phyloP scores from a whole-genome alignment of 2,113 vertebrate genomes.

The Rhinolophus ferrumequinum region DNA sequence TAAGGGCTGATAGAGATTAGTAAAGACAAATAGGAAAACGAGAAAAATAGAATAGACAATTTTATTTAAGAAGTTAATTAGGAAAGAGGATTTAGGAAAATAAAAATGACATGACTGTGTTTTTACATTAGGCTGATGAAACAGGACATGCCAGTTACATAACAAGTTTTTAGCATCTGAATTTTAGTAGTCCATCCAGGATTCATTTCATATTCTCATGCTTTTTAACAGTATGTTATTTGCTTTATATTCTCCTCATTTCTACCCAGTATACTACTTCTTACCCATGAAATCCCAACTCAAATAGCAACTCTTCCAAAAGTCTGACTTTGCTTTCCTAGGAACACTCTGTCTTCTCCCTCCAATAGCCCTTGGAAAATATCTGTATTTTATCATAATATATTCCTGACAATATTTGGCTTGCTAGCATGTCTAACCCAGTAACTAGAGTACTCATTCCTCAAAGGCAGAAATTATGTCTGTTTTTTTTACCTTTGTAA shows the following conservation, averaged over 20 bases:
- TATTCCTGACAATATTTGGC: neutral
- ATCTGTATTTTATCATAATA: neutral
- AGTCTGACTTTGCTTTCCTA: neutral
- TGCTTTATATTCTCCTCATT: constrained; percentile 6
- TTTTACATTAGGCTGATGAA: neutral
- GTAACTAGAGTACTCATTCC: neutral
- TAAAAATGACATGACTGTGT: neutral
- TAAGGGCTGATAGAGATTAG: neutral
- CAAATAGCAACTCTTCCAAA: neutral
- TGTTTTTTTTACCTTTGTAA: constrained; percentile 31
- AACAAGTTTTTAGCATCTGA: neutral
- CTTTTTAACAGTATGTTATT: neutral
- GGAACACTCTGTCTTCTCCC: neutral
- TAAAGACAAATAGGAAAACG: neutral
- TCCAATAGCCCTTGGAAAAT: neutral
- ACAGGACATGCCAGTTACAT: neutral
- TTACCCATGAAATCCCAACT: neutral
- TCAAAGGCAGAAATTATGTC: constrained; percentile 5
- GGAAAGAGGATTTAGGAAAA: neutral
- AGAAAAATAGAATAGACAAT: neutral
- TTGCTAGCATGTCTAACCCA: neutral
- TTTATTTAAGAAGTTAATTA: neutral
- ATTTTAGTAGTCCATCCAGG: neutral
- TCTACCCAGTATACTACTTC: neutral
- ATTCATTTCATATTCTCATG: neutral